phyloP scores from a whole-genome alignment of 2,888 invertebrate species.

The Malacosoma neustria region DNA sequence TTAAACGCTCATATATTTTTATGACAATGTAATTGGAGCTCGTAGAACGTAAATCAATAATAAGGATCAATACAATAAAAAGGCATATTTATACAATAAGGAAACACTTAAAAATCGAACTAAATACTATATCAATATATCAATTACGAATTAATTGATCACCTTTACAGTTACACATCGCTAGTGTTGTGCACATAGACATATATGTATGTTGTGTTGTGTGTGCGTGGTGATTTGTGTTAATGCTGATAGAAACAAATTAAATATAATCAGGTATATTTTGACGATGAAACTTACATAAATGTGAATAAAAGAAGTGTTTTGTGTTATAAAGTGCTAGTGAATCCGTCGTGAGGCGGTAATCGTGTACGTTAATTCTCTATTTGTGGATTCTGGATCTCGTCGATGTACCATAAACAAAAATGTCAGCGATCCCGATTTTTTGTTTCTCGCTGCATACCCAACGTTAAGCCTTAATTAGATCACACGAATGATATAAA shows the following conservation, averaged over 20 bases:
- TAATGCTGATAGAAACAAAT: constrained; percentile 72
- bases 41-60: no score
- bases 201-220: constrained; percentile 68
- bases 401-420: constrained; percentile 75
- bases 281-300: constrained; percentile 67
- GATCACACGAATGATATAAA: constrained; percentile 70
- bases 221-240: constrained; percentile 76
- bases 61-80: no score
- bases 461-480: constrained; percentile 67
- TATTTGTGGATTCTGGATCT: constrained; percentile 73
- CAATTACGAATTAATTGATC: no score
- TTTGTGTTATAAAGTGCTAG: constrained; percentile 70
- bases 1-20: no score
- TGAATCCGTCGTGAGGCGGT: constrained; percentile 72
- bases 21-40: no score
- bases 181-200: constrained; percentile 35
- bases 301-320: constrained; percentile 66
- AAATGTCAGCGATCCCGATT: constrained; percentile 76
- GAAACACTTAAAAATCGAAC: no score
- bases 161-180: no score
- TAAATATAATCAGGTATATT: constrained; percentile 64
- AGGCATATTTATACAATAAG: no score
- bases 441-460: constrained; percentile 73
- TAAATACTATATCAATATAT: no score
- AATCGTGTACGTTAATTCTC: constrained; percentile 72